Evolutionary conservation across 2,888 invertebrate genomes (phyloP).

Genomic region (Coenonympha glycerion): DNA sequence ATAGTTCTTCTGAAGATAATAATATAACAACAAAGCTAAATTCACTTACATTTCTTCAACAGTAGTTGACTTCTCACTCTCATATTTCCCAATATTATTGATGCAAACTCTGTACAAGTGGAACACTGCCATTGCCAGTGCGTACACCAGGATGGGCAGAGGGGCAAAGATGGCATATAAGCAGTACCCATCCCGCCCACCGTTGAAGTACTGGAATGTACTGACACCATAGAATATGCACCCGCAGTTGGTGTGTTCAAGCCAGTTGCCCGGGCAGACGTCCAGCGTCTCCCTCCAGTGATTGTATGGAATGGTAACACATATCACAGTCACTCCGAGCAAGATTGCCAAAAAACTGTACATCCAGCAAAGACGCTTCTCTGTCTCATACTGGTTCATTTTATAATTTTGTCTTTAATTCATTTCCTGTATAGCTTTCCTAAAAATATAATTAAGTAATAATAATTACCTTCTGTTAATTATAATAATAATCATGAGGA

Average conservation of each 20-base stretch:
- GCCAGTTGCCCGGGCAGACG: conserved; percentile 74
- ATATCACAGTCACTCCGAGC: conserved; percentile 57
- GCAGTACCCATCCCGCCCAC: conserved; percentile 80
- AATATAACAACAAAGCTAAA: neutral
- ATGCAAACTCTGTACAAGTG: conserved; percentile 82
- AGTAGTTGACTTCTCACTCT: conserved; percentile 60
- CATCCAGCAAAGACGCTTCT: conserved; percentile 55
- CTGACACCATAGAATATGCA: conserved; percentile 80
- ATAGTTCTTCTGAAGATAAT: no score
- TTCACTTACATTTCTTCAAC: conserved; percentile 69
- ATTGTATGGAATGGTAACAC: conserved; percentile 78
- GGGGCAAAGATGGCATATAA: conserved; percentile 82
- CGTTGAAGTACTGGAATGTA: conserved; percentile 78
- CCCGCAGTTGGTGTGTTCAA: conserved; percentile 79
- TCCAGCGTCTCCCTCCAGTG: conserved; percentile 82
- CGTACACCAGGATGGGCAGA: conserved; percentile 77
- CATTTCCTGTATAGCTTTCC: neutral
- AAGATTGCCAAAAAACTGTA: conserved; percentile 51
- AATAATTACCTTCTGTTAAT: no score
- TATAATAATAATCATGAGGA: no score
- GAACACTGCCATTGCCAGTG: conserved; percentile 78
- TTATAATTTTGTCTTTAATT: conserved; percentile 4
- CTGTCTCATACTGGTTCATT: conserved; percentile 65
- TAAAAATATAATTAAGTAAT: no score
- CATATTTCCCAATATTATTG: conserved; percentile 73